Base-by-base conservation (phyloP, 2,113 vertebrate genomes). In the Lepisosteus oculatus region DNA sequence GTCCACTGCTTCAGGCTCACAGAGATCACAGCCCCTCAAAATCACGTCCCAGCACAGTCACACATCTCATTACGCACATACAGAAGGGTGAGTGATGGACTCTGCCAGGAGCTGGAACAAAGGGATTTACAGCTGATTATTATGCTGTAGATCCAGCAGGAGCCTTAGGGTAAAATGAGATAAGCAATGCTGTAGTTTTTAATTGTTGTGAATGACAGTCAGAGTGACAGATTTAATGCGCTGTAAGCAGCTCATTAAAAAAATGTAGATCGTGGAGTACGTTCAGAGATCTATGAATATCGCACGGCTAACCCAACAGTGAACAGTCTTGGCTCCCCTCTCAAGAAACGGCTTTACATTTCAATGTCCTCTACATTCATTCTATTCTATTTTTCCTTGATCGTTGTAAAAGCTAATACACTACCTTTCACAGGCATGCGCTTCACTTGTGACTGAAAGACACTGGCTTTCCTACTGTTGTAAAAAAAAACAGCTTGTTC, bases 241-340 rank as follows among this genome's bases (percentile, higher is more conserved):
- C 55, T 3, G 55, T 42, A 29, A 69, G 67, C 17, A 17, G 6
- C 67, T 69, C 67, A 42, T 69, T 69, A 55, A 43, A 42, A 59
- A 13, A 13, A 55, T 56, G 65, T 6, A 56, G 63, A 29, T 5
- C 9, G 63, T 3, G 51, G 47, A 51, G 47, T 6, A 9, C 5
- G 9, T 51, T 51, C 47, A 51, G 47, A 51, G 47, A 51, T 51
- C 47, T 51, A 6, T 9, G 29, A 29, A 29, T 29, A 29, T 29
- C 29, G 29, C 29, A 29, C 1, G 29, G 29, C 29, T 29, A 29
- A 29, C 29, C 29, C 29, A 29, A 29, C 29, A 29, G 29, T 29
- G 29, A 29, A 29, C 29, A 29, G 29, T 29, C 29, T 29, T 29
- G 29, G 29, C 29, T 29, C 29, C 29, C 2, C 29, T 29, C 29